phyloP scores from a whole-genome alignment of 2,113 vertebrate genomes.

The Sturnira hondurensis region DNA sequence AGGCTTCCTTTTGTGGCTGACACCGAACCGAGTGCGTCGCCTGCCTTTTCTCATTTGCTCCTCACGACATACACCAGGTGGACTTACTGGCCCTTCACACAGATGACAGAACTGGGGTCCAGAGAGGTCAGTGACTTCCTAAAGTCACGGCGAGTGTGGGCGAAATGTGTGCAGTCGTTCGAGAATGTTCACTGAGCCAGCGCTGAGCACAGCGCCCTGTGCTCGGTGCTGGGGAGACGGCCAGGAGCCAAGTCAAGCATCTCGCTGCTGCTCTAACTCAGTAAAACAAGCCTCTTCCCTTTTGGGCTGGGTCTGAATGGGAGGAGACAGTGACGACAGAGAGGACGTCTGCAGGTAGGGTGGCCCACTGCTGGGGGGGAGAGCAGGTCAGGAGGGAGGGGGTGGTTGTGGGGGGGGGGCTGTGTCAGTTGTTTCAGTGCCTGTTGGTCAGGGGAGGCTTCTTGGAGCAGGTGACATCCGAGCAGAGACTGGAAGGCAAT shows the following conservation, averaged over 20 bases:
- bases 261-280: not conserved
- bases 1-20: not conserved
- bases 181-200: not conserved
- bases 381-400: not conserved
- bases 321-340: not conserved
- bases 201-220: fast-evolving
- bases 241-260: fast-evolving
- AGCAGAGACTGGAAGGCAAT: not conserved
- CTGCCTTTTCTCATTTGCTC: not conserved
- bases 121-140: too few species aligned
- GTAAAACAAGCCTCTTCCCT: too few species aligned
- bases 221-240: too few species aligned
- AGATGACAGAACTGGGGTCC: not conserved
- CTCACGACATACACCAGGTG: fast-evolving
- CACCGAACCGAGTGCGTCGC: fast-evolving
- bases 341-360: fast-evolving
- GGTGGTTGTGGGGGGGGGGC: fast-evolving
- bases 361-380: not conserved
- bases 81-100: too few species aligned
- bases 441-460: not conserved
- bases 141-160: fast-evolving
- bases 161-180: too few species aligned
- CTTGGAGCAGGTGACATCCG: not conserved
- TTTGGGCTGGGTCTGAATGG: fast-evolving
- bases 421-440: not conserved